Base-by-base conservation (phyloP, 2,888 invertebrate species). In the Protula sp. region DNA sequence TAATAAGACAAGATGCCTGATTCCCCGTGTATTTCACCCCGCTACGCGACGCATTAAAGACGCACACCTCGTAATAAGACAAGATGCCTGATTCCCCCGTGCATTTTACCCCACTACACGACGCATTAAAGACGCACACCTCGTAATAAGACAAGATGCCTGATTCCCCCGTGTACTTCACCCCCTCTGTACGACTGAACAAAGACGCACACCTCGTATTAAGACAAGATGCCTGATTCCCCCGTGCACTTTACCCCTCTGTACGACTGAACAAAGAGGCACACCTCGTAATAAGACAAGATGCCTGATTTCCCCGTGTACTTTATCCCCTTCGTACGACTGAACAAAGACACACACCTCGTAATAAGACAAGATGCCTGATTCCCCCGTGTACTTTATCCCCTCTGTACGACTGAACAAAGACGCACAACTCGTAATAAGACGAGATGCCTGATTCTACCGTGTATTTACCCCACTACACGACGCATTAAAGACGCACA, bases 81-180 rank as follows among this genome's bases (percentile, higher is more conserved):
- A n/a, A n/a, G n/a, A n/a, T n/a, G n/a, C n/a, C n/a, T n/a, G n/a
- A n/a, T n/a, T n/a, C n/a, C n/a, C n/a, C n/a, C n/a, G n/a, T n/a
- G n/a, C n/a, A n/a, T n/a, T n/a, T n/a, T n/a, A n/a, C n/a, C n/a
- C n/a, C n/a, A n/a, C n/a, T n/a, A n/a, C n/a, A n/a, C n/a, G n/a
- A n/a, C n/a, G n/a, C n/a, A n/a, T n/a, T n/a, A n/a, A n/a, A n/a
- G n/a, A n/a, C n/a, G n/a, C 47, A 61, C 75, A 85, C 86, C 85
- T 97, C 97, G 76, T 94, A 97, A 82, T 93, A 95, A 2, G 94
- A 91, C 82, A 94, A 87, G 81, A 95, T 94, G 22, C 97, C 97
- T 3, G 92, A 89, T 82, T 97, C 95, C 67, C 89, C 89, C 1
- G 94, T 94, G 82, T 88, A 95, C 71, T 90, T 89, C 55, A 94